These are phyloP conservation scores for Zoanthus sansibaricus DNA, from an alignment of 92 coral and sea anemone species.

Conservation along the genomic window DNA sequence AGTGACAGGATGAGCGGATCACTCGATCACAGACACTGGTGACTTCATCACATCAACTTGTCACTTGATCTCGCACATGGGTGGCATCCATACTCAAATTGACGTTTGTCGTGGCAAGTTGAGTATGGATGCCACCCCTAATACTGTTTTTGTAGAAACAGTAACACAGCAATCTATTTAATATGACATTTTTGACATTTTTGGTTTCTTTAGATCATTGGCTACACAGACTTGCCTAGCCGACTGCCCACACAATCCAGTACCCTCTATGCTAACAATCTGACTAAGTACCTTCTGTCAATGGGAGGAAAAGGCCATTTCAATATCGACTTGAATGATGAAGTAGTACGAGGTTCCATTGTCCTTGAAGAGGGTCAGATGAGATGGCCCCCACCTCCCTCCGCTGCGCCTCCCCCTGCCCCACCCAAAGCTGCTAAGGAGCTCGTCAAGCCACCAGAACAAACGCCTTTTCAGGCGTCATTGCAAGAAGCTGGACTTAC, in stretches of 20 bases:
- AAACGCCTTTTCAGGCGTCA: slow-evolving; percentile 81
- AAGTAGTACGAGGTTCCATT: slow-evolving; percentile 95
- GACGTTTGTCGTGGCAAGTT: no score
- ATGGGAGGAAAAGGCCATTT: slow-evolving; percentile 93
- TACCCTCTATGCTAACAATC: slow-evolving; percentile 94
- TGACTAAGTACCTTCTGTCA: slow-evolving; percentile 92
- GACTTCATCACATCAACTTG: no score
- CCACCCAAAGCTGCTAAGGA: slow-evolving; percentile 73
- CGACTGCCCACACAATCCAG: slow-evolving; percentile 97
- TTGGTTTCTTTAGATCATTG: slow-evolving; percentile 76
- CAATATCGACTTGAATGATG: slow-evolving; percentile 94
- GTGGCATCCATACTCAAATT: no score
- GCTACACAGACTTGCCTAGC: slow-evolving; percentile 98
- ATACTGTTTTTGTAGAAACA: no score
- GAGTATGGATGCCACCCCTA: no score
- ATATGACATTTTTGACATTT: no score
- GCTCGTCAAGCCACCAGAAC: slow-evolving; percentile 89
- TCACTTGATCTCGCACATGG: no score
- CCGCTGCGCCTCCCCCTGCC: slow-evolving; percentile 77
- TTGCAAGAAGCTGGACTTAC: slow-evolving; percentile 92
- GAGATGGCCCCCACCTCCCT: slow-evolving; percentile 98
- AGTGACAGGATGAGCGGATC: no score
- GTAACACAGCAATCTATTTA: no score
- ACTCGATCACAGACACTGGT: no score
- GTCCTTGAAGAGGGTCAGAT: slow-evolving; percentile 90